These are phyloP conservation scores for Cromileptes altivelis DNA, from an alignment of 2,113 vertebrate species.

Conservation along the genomic window DNA sequence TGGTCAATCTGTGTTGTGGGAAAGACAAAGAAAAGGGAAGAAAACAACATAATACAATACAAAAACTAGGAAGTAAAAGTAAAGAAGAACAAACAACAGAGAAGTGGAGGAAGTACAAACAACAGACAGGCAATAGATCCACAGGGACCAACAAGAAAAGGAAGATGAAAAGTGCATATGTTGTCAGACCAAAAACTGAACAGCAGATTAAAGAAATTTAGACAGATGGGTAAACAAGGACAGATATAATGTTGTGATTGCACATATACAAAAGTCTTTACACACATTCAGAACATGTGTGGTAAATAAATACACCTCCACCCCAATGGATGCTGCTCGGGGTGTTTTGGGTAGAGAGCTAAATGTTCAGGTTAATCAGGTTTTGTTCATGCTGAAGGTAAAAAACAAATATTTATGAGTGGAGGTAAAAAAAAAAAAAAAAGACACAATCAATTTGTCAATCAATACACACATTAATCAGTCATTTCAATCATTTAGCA, in stretches of 20 bases:
- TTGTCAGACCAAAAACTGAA: not conserved
- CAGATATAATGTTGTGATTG: not conserved
- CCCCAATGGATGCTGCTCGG: not conserved
- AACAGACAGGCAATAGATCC: not conserved
- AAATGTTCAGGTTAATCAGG: not conserved
- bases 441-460: not conserved
- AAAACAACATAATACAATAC: not conserved
- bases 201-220: not conserved
- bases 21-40: slow-evolving; percentile 37
- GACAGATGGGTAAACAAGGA: not conserved
- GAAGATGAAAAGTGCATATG: slow-evolving; percentile 5
- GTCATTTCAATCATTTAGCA: not conserved
- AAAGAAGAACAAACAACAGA: slow-evolving; percentile 22
- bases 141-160: slow-evolving; percentile 6
- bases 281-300: not conserved
- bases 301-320: not conserved
- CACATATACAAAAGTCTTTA: not conserved
- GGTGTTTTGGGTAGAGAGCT: not conserved
- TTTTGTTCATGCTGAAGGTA: not conserved
- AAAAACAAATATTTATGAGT: not conserved
- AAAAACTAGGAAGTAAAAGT: slow-evolving; percentile 13
- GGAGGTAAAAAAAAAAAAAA: not conserved
- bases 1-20: not conserved
- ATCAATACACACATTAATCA: not conserved
- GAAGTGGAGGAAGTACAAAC: slow-evolving; percentile 13